Evolutionary conservation across 1,140 invertebrate genomes (phyloP), one percentile per base, ranked within the genome.

Genomic region (Bicyclus anynana): DNA sequence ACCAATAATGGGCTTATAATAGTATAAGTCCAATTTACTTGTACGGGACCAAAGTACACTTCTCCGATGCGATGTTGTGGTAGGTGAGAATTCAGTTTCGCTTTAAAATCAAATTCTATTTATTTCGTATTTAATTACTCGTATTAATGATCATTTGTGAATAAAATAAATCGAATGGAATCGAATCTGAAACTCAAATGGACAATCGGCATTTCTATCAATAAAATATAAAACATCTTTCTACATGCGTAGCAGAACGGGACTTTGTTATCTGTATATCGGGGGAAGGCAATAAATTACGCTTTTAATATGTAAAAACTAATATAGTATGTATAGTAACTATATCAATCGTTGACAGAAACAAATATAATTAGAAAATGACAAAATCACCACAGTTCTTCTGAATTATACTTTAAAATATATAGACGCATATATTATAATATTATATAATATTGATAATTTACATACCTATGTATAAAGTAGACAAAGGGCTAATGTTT

Each of bases 261-360:
- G 27, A 53, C 2, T 16, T 51, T 18, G 37, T 20, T 23, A 29
- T 40, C 53, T 48, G 53, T 62, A 48, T 77, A 80, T 78, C 72
- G 80, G 90, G 90, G 90, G 89, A 91, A 91, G 88, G 90, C 90
- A 90, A 89, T 86, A 88, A 87, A 86, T 77, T 90, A 90, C 89
- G 90, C 90, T 90, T 90, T 82, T 80, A 78, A 72, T 69, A 73
- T 79, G 69, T 84, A 80, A 75, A 81, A 77, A 78, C 53, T 47
- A 56, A 53, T 62, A 63, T 59, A 61, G 37, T 57, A 69, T 61
- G 53, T 56, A 60, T 66, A 67, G 44, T 47, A 60, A 46, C 40
- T 44, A 44, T 44, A 51, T 66, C 50, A 52, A 46, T 48, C 42
- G 54, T 52, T 48, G 40, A 53, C 50, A 49, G 40, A 47, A 33